Evolutionary conservation across 1,140 invertebrate genomes (phyloP).

Genomic region (Plutomurus gul): DNA sequence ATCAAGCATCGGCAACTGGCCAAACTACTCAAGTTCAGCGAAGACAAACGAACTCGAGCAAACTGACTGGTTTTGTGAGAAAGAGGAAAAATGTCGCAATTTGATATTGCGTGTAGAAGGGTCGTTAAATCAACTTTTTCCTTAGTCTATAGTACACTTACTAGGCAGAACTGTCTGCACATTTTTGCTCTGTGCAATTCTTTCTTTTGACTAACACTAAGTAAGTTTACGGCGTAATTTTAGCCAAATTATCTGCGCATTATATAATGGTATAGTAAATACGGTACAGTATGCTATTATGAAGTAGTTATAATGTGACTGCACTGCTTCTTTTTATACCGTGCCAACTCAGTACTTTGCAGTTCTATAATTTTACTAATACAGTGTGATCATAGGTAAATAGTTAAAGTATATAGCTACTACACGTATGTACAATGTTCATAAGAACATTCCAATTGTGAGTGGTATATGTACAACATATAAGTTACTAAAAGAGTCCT

Average conservation of each 20-base stretch:
- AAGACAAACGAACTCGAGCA: too few species aligned
- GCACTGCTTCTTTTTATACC: neutral
- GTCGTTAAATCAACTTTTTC: conserved; percentile 50
- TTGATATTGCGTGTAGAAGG: conserved; percentile 50
- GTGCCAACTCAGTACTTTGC: too few species aligned
- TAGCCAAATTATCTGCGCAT: conserved; percentile 36
- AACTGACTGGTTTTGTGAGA: conserved; percentile 28
- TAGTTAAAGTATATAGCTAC: too few species aligned
- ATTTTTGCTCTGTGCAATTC: conserved; percentile 20
- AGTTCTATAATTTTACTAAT: too few species aligned
- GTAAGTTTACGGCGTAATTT: conserved; percentile 43
- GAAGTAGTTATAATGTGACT: too few species aligned
- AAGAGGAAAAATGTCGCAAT: conserved; percentile 50
- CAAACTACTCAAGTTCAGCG: too few species aligned
- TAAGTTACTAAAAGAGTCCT: neutral
- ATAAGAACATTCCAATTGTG: neutral
- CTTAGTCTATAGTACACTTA: conserved; percentile 3
- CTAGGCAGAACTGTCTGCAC: conserved; percentile 14
- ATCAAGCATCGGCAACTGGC: too few species aligned
- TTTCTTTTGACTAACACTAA: neutral
- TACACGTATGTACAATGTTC: too few species aligned
- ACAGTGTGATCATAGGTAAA: too few species aligned
- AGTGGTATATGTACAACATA: neutral
- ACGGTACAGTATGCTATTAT: neutral
- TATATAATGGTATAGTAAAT: neutral